Evolutionary conservation across 2,888 invertebrate genomes (phyloP).

Genomic region (Graphium colonna): DNA sequence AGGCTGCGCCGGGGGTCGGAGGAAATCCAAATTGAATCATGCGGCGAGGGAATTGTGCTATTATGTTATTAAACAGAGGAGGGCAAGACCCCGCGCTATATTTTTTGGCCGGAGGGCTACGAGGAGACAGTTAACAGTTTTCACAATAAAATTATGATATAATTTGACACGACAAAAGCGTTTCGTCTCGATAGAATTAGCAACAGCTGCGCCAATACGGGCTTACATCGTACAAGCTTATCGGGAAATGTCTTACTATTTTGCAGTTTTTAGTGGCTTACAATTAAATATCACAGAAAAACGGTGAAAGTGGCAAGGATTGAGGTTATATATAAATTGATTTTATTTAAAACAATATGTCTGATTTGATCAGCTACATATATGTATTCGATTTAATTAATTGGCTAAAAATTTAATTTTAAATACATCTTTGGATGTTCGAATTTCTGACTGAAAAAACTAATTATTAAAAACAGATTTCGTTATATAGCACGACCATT

Average conservation of each 20-base stretch:
- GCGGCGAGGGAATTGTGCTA: conserved; percentile 84
- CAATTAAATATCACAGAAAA: background rate
- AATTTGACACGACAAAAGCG: conserved; percentile 72
- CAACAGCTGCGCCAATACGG: conserved; percentile 35
- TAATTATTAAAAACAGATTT: no score
- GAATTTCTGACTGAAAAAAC: no score
- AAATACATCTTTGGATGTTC: no score
- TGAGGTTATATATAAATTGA: no score
- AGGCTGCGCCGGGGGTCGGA: conserved; percentile 74
- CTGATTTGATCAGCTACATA: no score
- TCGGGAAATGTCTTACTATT: background rate
- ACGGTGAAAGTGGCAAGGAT: no score
- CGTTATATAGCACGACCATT: no score
- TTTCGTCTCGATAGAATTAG: conserved; percentile 38
- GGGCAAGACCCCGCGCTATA: conserved; percentile 78
- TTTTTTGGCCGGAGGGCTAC: conserved; percentile 69
- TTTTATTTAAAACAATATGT: no score
- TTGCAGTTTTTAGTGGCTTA: background rate
- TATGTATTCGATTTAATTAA: no score
- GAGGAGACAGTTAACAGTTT: conserved; percentile 78
- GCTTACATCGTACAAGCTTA: conserved; percentile 29
- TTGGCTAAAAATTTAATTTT: no score
- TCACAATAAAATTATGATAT: conserved; percentile 79
- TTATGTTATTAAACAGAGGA: conserved; percentile 83
- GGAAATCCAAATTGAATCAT: conserved; percentile 85